Evolutionary conservation across 2,113 vertebrate species (phyloP).

Genomic region (Lasiurus cinereus): DNA sequence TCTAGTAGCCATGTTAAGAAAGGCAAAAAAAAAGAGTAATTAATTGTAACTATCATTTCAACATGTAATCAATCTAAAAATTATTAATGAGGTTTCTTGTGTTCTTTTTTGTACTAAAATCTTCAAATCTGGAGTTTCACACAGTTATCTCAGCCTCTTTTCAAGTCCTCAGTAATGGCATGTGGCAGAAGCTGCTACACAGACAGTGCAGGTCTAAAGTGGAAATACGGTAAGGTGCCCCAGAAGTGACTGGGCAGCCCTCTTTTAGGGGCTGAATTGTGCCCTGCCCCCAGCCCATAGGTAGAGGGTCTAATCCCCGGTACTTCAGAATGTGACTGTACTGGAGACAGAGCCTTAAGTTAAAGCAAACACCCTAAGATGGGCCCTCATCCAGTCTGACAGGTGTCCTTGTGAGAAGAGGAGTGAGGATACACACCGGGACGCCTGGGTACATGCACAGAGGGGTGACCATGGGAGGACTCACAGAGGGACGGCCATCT

Average conservation of each 20-base stretch:
- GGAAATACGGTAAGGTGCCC: no score
- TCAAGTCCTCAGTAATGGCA: no score
- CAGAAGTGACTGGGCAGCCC: background rate
- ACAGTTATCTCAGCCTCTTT: background rate
- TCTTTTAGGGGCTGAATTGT: background rate
- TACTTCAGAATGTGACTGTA: background rate
- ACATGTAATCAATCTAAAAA: background rate
- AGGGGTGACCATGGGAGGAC: background rate
- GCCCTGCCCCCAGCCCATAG: background rate
- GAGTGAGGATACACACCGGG: background rate
- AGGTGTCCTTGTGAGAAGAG: background rate
- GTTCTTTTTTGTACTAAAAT: background rate
- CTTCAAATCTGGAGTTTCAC: background rate
- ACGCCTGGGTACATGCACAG: background rate
- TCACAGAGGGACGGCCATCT: rapidly evolving
- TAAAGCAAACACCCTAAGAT: background rate
- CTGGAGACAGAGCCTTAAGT: background rate
- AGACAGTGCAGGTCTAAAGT: background rate
- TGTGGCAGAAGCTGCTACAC: no score
- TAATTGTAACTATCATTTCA: background rate
- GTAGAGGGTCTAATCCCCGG: background rate
- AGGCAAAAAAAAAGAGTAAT: background rate
- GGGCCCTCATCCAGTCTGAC: background rate
- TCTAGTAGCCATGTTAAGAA: background rate
- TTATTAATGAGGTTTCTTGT: background rate